Evolutionary conservation across 2,113 vertebrate genomes (phyloP).

Genomic region (Aegithalos caudatus): DNA sequence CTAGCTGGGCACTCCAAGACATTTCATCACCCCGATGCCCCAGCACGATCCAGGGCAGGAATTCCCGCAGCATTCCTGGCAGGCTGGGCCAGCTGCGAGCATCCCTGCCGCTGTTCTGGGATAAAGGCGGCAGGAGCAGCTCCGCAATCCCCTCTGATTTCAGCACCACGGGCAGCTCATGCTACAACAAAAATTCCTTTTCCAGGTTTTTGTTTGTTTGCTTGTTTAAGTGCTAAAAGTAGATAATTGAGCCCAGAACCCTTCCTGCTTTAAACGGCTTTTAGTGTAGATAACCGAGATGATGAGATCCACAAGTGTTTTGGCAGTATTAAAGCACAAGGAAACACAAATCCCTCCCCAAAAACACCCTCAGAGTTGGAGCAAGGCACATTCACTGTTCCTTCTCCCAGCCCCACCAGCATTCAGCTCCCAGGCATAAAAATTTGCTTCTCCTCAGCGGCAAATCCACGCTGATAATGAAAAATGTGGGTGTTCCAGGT

Average conservation of each 20-base stretch:
- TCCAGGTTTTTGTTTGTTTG: no score
- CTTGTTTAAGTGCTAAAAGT: background rate
- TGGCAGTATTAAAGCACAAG: background rate
- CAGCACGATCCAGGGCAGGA: background rate
- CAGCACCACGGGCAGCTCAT: background rate
- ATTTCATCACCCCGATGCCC: accelerated
- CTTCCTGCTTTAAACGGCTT: background rate
- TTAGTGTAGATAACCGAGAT: accelerated
- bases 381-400: background rate
- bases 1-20: no score
- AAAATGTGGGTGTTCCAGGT: background rate
- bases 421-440: background rate
- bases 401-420: background rate
- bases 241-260: background rate
- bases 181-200: background rate
- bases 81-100: background rate
- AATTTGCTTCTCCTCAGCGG: background rate
- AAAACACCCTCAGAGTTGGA: background rate
- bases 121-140: background rate
- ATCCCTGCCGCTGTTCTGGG: no score
- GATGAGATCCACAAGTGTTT: background rate
- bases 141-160: background rate
- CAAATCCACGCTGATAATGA: background rate
- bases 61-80: background rate
- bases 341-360: background rate